phyloP scores from a whole-genome alignment of 2,113 vertebrate genomes.

The Phyllopteryx taeniolatus region DNA sequence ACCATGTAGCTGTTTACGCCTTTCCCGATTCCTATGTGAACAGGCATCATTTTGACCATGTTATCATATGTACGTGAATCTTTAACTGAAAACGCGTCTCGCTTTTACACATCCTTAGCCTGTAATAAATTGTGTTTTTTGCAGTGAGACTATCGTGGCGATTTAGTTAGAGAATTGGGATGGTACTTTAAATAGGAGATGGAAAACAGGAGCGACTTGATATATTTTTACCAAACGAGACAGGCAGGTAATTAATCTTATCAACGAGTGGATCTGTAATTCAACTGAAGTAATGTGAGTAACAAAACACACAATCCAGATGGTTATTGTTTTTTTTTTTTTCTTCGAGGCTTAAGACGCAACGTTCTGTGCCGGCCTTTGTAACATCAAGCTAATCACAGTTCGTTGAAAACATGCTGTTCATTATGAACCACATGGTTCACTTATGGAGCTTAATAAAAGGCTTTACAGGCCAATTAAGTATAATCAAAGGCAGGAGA shows the following conservation, averaged over 20 bases:
- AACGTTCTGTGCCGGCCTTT: conserved; percentile 4
- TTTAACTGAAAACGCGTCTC: not conserved
- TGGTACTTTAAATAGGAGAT: conserved; percentile 17
- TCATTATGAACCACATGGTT: conserved; percentile 18
- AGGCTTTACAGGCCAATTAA: conserved; percentile 34
- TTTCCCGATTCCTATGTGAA: too few species aligned
- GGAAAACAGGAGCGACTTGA: conserved; percentile 15
- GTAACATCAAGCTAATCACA: not conserved
- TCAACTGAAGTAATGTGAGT: not conserved
- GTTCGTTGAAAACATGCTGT: conserved; percentile 4
- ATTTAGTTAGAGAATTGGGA: conserved; percentile 12
- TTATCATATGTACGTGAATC: too few species aligned
- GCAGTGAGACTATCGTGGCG: conserved; percentile 10
- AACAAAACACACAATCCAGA: conserved; percentile 19
- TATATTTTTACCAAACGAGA: conserved; percentile 15
- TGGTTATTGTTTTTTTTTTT: conserved; percentile 9
- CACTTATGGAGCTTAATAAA: conserved; percentile 19
- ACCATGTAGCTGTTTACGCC: too few species aligned
- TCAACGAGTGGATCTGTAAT: not conserved
- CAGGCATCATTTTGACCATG: too few species aligned
- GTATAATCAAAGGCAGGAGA: conserved; percentile 12
- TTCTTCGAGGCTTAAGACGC: not conserved
- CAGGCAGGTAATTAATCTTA: conserved; percentile 12
- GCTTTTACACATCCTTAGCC: not conserved
- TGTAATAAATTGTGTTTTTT: too few species aligned